Conservation (phyloP, 2,797 vertebrate species). For the Microcaecilia unicolor region DNA sequence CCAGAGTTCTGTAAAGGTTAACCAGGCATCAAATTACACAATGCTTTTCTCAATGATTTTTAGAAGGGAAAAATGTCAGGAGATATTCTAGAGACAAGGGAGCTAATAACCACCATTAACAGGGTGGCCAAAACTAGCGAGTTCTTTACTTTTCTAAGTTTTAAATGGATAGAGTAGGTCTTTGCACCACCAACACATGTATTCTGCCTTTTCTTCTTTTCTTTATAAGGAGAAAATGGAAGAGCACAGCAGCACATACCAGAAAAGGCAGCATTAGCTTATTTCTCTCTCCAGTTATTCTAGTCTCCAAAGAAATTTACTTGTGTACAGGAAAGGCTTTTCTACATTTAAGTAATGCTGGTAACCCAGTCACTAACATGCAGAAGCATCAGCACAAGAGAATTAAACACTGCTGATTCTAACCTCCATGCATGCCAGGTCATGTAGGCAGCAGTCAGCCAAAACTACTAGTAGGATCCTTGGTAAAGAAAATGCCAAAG, state of each 20-base stretch:
- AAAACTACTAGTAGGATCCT: slow-evolving; percentile 21
- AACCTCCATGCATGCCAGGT: slow-evolving; percentile 53
- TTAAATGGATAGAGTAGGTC: rapidly evolving
- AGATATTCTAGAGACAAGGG: too few relatives aligned
- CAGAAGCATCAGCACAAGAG: slow-evolving; percentile 47
- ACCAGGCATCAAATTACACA: too few relatives aligned
- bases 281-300: neutral
- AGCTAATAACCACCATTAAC: too few relatives aligned
- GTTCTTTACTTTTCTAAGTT: rapidly evolving
- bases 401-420: slow-evolving; percentile 38
- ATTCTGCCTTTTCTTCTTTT: neutral
- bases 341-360: neutral
- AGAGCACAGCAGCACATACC: rapidly evolving
- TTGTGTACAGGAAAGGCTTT: neutral
- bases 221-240: neutral
- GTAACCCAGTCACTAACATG: slow-evolving; percentile 46
- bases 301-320: neutral
- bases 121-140: rapidly evolving
- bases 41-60: too few relatives aligned
- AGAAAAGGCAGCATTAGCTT: rapidly evolving
- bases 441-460: slow-evolving; percentile 41
- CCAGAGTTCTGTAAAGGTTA: too few relatives aligned
- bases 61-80: too few relatives aligned
- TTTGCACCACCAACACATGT: neutral
- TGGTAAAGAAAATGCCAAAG: slow-evolving; percentile 15